A percentile compares a stretch with the other conserved stretches of the same genome.
Conservation (phyloP, 1,140 invertebrate genomes). For the Himalopsyche phryganea region DNA sequence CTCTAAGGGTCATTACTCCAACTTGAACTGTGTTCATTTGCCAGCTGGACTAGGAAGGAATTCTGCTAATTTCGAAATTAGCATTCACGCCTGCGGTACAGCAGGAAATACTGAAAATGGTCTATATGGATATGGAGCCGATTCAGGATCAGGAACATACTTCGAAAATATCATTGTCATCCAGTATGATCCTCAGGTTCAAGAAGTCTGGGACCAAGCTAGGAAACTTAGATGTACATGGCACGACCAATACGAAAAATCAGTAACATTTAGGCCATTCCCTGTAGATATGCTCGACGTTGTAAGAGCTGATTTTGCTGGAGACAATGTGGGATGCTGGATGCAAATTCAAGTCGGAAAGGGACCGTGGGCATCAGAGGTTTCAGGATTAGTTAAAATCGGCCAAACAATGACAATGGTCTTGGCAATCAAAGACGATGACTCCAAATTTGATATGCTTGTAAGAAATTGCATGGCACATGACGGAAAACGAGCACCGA, state of each 20-base stretch:
- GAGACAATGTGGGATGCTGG: slow-evolving; percentile 94
- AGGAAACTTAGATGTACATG: slow-evolving; percentile 88
- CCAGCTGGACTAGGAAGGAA: slow-evolving; percentile 81
- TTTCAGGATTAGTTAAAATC: slow-evolving; percentile 90
- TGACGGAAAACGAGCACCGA: slow-evolving; percentile 90
- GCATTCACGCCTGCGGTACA: slow-evolving; percentile 86
- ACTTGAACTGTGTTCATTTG: slow-evolving; percentile 86
- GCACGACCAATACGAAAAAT: slow-evolving; percentile 95
- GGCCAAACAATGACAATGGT: slow-evolving; percentile 98
- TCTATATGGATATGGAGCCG: slow-evolving; percentile 75
- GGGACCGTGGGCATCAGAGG: slow-evolving; percentile 93
- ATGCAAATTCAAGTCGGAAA: slow-evolving; percentile 94
- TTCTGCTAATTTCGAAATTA: slow-evolving; percentile 87
- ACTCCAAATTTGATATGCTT: slow-evolving; percentile 94
- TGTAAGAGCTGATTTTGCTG: slow-evolving; percentile 88
- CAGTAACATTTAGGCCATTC: slow-evolving; percentile 91
- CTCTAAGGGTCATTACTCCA: slow-evolving; percentile 88
- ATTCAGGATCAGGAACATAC: slow-evolving; percentile 84
- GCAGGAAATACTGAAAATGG: slow-evolving; percentile 87
- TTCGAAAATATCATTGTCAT: slow-evolving; percentile 94
- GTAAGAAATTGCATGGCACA: slow-evolving; percentile 92
- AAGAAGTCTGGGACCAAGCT: slow-evolving; percentile 95
- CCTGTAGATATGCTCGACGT: slow-evolving; percentile 94
- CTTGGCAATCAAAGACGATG: slow-evolving; percentile 91
- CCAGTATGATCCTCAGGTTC: slow-evolving; percentile 91